Percentiles rank a stretch among this genome's conserved stretches.
Conservation (phyloP, 1,140 invertebrate species). For the Pygmarrhopalites habei region DNA sequence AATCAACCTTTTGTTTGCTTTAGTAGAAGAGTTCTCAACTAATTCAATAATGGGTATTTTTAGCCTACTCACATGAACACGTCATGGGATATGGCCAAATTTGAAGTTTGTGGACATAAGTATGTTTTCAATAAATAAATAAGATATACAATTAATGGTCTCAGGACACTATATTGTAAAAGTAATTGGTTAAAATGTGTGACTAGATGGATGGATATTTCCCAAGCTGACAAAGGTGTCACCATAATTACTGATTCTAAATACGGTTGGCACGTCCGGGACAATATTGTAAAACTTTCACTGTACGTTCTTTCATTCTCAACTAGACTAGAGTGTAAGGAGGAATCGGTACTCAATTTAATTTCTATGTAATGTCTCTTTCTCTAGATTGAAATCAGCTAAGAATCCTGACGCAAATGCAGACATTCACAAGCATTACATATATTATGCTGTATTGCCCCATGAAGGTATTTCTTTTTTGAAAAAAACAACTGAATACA, state of each 20-base stretch:
- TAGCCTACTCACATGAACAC: conserved; percentile 52
- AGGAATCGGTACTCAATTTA: too few species aligned
- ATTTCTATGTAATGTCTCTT: too few species aligned
- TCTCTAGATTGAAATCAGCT: conserved; percentile 40
- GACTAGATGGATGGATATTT: conserved; percentile 50
- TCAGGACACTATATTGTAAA: too few species aligned
- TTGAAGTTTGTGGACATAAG: conserved; percentile 51
- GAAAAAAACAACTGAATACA: too few species aligned
- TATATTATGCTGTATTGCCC: conserved; percentile 51
- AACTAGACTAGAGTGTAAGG: too few species aligned
- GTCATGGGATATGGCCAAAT: conserved; percentile 52
- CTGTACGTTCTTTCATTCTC: too few species aligned
- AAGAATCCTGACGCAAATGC: conserved; percentile 49
- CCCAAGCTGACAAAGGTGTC: conserved; percentile 49
- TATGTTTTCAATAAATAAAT: too few species aligned
- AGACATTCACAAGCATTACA: conserved; percentile 49
- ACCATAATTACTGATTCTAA: conserved; percentile 48
- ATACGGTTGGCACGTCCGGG: conserved; percentile 49
- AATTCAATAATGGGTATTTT: too few species aligned
- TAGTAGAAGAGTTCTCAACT: too few species aligned
- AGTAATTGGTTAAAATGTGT: not conserved
- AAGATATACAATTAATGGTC: too few species aligned
- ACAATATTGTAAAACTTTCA: conserved; percentile 47
- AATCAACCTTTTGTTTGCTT: too few species aligned
- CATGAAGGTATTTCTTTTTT: conserved; percentile 44